Base-by-base conservation (phyloP, 2,113 vertebrate genomes). In the Crypturellus undulatus region DNA sequence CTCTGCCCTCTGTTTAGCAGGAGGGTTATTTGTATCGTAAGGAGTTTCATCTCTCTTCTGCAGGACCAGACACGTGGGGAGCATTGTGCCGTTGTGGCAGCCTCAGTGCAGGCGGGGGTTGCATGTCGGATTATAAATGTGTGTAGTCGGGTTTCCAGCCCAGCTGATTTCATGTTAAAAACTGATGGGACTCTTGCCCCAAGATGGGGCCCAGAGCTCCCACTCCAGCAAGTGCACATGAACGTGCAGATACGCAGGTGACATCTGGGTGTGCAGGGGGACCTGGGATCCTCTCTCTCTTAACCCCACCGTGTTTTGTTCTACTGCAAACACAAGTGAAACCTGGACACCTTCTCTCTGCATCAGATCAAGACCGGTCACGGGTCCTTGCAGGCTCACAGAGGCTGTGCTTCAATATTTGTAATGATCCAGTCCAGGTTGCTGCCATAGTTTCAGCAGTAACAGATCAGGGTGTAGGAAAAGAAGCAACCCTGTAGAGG, bases 391-490 rank as follows among this genome's bases (percentile, higher is more conserved):
- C 58, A 69, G 1, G 54, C 7, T 51, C 45, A 3, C 14, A 25
- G 51, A 26, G 65, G 78, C 54, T 49, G 38, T 32, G 76, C 58
- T 14, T 87, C 79, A 71, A 21, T 6, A 5, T 3, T 49, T 49
- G 75, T 32, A 32, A 18, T 16, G 24, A 25, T 68, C 32, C 67
- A 3, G 26, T 43, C 72, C 2, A 32, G 60, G 75, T 79, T 90
- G 70, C 90, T 83, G 72, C 92, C 40, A 11, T 80, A 89, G 73
- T 84, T 93, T 92, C 90, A 30, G 49, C 79, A 32, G 49, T 81
- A 81, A 5, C 1, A 3, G 82, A 54, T 86, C 64, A 38, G 75
- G 43, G 7, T 71, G 52, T 72, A 79, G 80, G 70, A 92, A 79
- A 56, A 32, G 63, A 49, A 96, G 78, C 45, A 69, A 40, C 38